phyloP scores from a whole-genome alignment of 92 coral and sea anemone species.

The Siderastrea radians region DNA sequence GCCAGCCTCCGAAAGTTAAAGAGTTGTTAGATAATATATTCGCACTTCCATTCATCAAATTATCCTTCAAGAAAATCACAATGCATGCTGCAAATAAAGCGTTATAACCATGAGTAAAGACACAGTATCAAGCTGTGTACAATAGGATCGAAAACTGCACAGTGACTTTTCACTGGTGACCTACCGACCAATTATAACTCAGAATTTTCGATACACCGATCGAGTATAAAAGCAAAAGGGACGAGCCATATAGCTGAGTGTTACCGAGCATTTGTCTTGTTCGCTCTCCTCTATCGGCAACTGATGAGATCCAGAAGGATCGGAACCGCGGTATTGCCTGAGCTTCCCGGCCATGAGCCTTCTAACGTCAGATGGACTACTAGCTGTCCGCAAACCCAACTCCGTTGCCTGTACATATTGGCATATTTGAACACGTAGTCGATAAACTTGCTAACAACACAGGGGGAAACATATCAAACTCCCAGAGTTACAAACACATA shows the following conservation, averaged over 20 bases:
- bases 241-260: background rate
- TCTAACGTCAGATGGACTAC: too few species aligned
- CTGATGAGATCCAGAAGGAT: too few species aligned
- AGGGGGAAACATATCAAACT: too few species aligned
- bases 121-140: slow-evolving; percentile 29
- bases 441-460: too few species aligned
- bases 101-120: slow-evolving; percentile 1
- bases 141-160: slow-evolving; percentile 19
- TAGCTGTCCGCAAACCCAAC: too few species aligned
- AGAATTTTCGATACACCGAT: slow-evolving; percentile 9
- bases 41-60: slow-evolving; percentile 36
- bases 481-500: too few species aligned
- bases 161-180: background rate
- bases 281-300: background rate
- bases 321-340: too few species aligned
- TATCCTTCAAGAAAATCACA: background rate
- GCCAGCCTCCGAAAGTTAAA: background rate
- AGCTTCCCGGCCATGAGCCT: too few species aligned
- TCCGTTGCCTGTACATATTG: too few species aligned
- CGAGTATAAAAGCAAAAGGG: background rate
- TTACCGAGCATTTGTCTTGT: background rate
- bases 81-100: background rate
- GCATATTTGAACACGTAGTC: too few species aligned
- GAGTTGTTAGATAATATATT: slow-evolving; percentile 30
- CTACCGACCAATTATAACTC: background rate